Percentiles rank a stretch among this genome's conserved stretches.
Conservation (phyloP, 2,888 invertebrate genomes). For the Lasius platythorax region DNA sequence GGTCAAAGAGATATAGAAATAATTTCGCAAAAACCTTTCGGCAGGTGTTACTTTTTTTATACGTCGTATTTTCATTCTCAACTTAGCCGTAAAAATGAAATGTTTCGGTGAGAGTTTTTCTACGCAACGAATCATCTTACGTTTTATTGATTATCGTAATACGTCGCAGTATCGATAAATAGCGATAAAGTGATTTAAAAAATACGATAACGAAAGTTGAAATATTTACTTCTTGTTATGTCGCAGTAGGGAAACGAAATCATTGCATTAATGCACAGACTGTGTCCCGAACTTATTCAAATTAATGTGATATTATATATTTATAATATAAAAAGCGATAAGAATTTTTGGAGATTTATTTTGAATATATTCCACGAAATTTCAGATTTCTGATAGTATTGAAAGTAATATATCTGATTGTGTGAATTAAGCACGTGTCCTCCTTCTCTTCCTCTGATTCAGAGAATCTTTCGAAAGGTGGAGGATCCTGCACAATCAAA, state of each 20-base stretch:
- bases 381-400: not conserved
- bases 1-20: conserved; percentile 7
- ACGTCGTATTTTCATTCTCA: conserved; percentile 47
- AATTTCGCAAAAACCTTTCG: conserved; percentile 58
- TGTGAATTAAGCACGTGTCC: not conserved
- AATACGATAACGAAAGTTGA: not conserved
- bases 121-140: conserved; percentile 41
- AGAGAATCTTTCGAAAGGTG: not conserved
- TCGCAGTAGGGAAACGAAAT: not conserved
- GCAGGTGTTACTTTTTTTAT: conserved; percentile 61
- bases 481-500: not conserved
- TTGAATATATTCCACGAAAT: not conserved
- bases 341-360: not conserved
- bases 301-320: not conserved
- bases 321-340: not conserved
- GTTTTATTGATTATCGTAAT: conserved; percentile 18
- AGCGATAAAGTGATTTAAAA: conserved; percentile 5
- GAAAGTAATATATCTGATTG: not conserved
- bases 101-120: conserved; percentile 46
- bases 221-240: not conserved
- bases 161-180: conserved; percentile 1
- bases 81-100: conserved; percentile 60
- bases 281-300: not conserved
- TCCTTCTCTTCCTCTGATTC: not conserved
- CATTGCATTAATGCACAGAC: not conserved